Evolutionary conservation across 2,888 invertebrate genomes (phyloP).

Genomic region (Rhagonycha lutea): DNA sequence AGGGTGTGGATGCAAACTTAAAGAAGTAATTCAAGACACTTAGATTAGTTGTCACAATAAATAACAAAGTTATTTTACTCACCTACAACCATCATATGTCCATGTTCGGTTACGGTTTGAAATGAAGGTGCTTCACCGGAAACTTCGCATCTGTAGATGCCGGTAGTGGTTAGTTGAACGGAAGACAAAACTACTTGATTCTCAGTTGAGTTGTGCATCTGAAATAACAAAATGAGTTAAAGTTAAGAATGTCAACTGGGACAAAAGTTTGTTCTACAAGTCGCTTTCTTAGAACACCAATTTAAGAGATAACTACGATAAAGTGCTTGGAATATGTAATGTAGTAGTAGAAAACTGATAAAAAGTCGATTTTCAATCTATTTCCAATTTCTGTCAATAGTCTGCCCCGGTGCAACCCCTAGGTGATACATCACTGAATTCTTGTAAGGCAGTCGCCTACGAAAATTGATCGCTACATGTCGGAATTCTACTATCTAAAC

Average conservation of each 20-base stretch:
- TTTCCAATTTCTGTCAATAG: conserved; percentile 54
- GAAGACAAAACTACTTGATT: conserved; percentile 66
- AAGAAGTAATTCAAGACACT: neutral
- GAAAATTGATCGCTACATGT: conserved; percentile 51
- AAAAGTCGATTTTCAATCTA: conserved; percentile 54
- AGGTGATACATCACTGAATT: conserved; percentile 52
- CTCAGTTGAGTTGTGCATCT: conserved; percentile 72
- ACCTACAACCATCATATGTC: conserved; percentile 72
- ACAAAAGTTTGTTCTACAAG: conserved; percentile 20
- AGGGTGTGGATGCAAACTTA: neutral
- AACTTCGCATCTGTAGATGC: conserved; percentile 71
- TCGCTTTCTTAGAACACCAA: conserved; percentile 38
- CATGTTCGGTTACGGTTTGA: conserved; percentile 69
- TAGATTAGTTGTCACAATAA: neutral
- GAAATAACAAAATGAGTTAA: conserved; percentile 39
- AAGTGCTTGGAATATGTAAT: conserved; percentile 46
- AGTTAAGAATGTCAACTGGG: neutral
- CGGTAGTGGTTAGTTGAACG: conserved; percentile 67
- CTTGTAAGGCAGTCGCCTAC: conserved; percentile 46
- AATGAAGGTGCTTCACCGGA: conserved; percentile 74
- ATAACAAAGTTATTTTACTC: neutral
- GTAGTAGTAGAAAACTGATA: conserved; percentile 43
- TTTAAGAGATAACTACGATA: conserved; percentile 46
- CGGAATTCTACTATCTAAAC: conserved; percentile 45
- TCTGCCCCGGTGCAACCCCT: conserved; percentile 43